Percentiles rank a stretch among this genome's conserved stretches.
Evolutionary conservation across 2,888 invertebrate genomes (phyloP).

Genomic region (Dryobota labecula): DNA sequence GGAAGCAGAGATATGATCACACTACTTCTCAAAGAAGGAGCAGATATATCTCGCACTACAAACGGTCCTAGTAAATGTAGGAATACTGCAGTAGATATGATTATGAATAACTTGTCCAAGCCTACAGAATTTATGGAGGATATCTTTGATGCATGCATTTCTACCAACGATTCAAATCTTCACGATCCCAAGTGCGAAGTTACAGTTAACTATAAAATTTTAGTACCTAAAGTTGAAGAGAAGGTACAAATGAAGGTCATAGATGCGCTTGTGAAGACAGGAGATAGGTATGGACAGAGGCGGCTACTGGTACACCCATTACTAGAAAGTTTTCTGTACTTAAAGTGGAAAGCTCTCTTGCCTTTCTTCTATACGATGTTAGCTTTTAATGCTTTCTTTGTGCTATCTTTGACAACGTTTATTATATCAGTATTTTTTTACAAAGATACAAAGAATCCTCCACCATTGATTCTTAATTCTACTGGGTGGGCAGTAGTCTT

Average conservation of each 20-base stretch:
- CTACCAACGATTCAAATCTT: conserved; percentile 77
- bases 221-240: conserved; percentile 73
- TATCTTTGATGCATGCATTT: conserved; percentile 84
- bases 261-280: conserved; percentile 84
- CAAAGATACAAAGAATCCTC: conserved; percentile 34
- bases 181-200: conserved; percentile 76
- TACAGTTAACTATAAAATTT: conserved; percentile 81
- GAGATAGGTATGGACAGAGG: conserved; percentile 80
- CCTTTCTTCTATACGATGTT: conserved; percentile 86
- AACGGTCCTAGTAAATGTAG: conserved; percentile 49
- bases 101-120: conserved; percentile 83
- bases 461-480: conserved; percentile 39
- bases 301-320: conserved; percentile 87
- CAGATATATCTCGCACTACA: conserved; percentile 66
- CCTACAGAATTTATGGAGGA: conserved; percentile 85
- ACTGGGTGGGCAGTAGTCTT: conserved; percentile 45
- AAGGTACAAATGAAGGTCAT: conserved; percentile 85
- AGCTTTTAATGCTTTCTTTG: conserved; percentile 81
- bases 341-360: conserved; percentile 88
- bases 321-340: conserved; percentile 86
- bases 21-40: conserved; percentile 77
- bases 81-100: conserved; percentile 82
- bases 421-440: conserved; percentile 66
- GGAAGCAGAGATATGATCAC: conserved; percentile 86
- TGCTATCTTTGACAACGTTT: conserved; percentile 82